A percentile compares a stretch with the other conserved stretches of the same genome.
Conservation (phyloP, 1,140 invertebrate genomes). For the Sarcophaga bullata region DNA sequence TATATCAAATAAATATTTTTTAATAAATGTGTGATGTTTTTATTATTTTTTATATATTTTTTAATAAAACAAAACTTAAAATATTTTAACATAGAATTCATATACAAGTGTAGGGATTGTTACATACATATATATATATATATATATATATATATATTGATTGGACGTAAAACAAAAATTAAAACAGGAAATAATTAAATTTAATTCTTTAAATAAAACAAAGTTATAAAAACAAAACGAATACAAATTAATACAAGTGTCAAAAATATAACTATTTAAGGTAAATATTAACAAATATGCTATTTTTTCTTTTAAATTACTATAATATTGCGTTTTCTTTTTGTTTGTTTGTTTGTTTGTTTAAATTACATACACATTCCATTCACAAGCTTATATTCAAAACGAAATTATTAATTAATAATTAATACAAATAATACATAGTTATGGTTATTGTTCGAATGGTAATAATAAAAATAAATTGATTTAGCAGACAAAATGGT, state of each 20-base stretch:
- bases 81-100: not conserved
- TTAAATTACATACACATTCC: not conserved
- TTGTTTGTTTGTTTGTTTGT: not conserved
- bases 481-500: not conserved
- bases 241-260: not conserved
- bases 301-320: too few species aligned
- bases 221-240: not conserved
- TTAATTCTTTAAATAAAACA: conserved; percentile 21
- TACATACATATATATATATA: not conserved
- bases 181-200: conserved; percentile 12
- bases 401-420: not conserved
- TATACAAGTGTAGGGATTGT: conserved; percentile 9
- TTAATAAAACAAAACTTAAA: conserved; percentile 16
- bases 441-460: too few species aligned
- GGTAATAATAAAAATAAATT: not conserved
- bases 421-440: too few species aligned
- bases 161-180: conserved; percentile 19
- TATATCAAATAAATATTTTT: too few species aligned
- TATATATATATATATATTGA: too few species aligned
- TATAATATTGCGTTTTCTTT: too few species aligned
- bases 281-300: too few species aligned
- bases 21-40: conserved; percentile 22
- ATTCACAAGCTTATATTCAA: conserved; percentile 5
- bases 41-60: conserved; percentile 7
- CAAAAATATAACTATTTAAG: too few species aligned